A percentile compares a stretch with the other conserved stretches of the same genome.
These are phyloP conservation scores for Diarsia rubi DNA, from an alignment of 2,888 invertebrate genomes.

Conservation along the genomic window DNA sequence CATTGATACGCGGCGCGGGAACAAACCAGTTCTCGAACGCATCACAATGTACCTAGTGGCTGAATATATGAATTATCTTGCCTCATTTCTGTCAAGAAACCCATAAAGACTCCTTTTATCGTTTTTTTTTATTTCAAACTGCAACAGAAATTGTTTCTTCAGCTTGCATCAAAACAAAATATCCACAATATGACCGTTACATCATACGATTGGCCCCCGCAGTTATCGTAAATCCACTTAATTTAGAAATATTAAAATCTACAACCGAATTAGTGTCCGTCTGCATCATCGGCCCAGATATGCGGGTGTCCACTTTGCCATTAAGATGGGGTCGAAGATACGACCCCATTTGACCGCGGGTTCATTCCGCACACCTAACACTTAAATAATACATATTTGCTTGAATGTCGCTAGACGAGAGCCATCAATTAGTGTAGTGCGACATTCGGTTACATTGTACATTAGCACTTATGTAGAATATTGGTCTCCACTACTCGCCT, in stretches of 20 bases:
- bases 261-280: slow-evolving; percentile 78
- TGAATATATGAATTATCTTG: slow-evolving; percentile 61
- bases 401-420: slow-evolving; percentile 73
- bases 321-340: slow-evolving; percentile 81
- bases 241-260: slow-evolving; percentile 78
- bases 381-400: slow-evolving; percentile 67
- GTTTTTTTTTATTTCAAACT: slow-evolving; percentile 37
- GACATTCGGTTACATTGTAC: slow-evolving; percentile 69
- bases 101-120: slow-evolving; percentile 29
- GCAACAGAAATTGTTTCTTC: slow-evolving; percentile 17
- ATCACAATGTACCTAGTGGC: slow-evolving; percentile 59
- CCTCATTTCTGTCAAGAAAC: slow-evolving; percentile 44
- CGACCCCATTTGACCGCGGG: slow-evolving; percentile 71
- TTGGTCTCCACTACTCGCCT: slow-evolving; percentile 41
- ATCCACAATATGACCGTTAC: slow-evolving; percentile 49
- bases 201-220: slow-evolving; percentile 67
- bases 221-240: slow-evolving; percentile 77
- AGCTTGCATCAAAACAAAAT: slow-evolving; percentile 16
- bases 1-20: slow-evolving; percentile 75
- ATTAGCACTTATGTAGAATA: slow-evolving; percentile 65
- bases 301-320: slow-evolving; percentile 87
- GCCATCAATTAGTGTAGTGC: slow-evolving; percentile 80
- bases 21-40: slow-evolving; percentile 70
- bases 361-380: slow-evolving; percentile 72
- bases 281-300: slow-evolving; percentile 67